Base-by-base conservation (phyloP, 1,140 invertebrate genomes). In the Sycophila sp. region DNA sequence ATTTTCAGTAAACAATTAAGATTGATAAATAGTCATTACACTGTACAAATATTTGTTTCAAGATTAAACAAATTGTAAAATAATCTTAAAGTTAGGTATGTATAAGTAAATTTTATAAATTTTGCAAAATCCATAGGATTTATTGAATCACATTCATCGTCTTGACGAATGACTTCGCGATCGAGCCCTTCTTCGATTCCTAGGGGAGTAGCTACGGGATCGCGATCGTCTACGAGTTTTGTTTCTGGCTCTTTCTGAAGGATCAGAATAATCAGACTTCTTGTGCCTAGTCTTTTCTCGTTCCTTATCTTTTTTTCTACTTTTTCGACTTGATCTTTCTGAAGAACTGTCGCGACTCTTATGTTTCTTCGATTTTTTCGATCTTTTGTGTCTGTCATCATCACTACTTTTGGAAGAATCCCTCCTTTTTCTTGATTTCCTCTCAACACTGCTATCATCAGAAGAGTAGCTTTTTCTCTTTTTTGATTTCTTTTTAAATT, bases 361-460 rank as follows among this genome's bases (percentile, higher is more conserved):
- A 11, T 79, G 76, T 65, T 85, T 86, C 69, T 88, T 88, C 10
- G 81, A 85, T 38, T 86, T 82, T 69, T 86, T 87, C 19, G 79
- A 80, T 73, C 76, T 86, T 45, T 80, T 85, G 7, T 73, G 59
- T 56, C 74, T 81, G 13, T 81, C 80, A 2, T 83, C 80, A 59
- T 84, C 81, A 55, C 78, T 86, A 28, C 78, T 81, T 42, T 75
- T 76, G 0, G 78, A 82, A 55, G 58, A 72, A 56, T 67, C 38
- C 62, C 80, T 76, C 75, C 73, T 85, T 64, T 60, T 78, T 64
- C 49, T 79, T n/a, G 58, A 78, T 53, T 69, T 76, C 38, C 51
- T 64, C 36, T 80, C 76, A 6, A 51, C 62, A 38, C 75, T 76
- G 47, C 63, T 78, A 24, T 64, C 66, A 7, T 77, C 73, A 13